Conservation (phyloP, 1,140 invertebrate species). For the Trissolcus basalis region DNA sequence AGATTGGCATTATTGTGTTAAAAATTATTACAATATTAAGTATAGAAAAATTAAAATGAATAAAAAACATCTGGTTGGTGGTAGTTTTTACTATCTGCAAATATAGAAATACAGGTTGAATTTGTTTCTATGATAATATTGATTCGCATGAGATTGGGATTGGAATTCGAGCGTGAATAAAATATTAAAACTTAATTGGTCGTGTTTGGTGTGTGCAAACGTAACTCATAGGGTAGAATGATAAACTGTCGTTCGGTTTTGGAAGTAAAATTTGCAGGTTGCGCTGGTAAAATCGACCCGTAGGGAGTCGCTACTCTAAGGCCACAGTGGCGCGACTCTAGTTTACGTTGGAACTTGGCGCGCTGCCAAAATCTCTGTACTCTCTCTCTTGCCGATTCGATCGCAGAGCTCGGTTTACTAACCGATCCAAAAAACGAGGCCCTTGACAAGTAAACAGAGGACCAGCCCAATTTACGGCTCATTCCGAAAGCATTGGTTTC, state of each 20-base stretch:
- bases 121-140: too few relatives aligned
- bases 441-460: constrained; percentile 63
- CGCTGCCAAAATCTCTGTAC: constrained; percentile 66
- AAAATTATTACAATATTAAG: too few relatives aligned
- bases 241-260: neutral
- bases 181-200: too few relatives aligned
- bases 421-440: constrained; percentile 68
- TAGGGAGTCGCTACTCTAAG: constrained; percentile 19
- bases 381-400: constrained; percentile 62
- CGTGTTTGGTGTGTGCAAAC: too few relatives aligned
- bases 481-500: constrained; percentile 58
- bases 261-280: constrained; percentile 43
- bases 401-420: constrained; percentile 62
- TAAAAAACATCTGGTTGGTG: too few relatives aligned
- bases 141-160: too few relatives aligned
- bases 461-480: constrained; percentile 61
- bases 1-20: too few relatives aligned
- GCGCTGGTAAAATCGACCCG: constrained; percentile 54
- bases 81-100: too few relatives aligned
- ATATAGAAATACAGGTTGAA: too few relatives aligned
- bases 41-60: too few relatives aligned
- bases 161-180: too few relatives aligned
- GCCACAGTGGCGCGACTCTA: constrained; percentile 33
- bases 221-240: neutral
- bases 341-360: constrained; percentile 64